Base-by-base conservation (phyloP, 2,113 vertebrate species). In the Lagopus muta region DNA sequence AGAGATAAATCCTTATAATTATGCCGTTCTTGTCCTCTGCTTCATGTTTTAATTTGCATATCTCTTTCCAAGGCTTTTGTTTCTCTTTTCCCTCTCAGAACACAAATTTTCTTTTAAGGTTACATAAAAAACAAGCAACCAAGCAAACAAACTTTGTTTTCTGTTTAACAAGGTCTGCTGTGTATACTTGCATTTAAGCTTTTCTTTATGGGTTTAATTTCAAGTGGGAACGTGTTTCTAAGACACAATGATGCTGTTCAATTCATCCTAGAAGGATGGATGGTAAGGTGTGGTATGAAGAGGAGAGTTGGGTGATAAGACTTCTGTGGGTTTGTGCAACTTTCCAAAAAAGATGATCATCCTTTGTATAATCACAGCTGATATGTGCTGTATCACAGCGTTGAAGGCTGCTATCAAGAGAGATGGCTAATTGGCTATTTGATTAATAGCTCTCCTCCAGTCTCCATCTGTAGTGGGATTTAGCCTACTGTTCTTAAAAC, bases 381-480 rank as follows among this genome's bases (percentile, higher is more conserved):
- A 18, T 82, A 65, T 57, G 40, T 57, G 52, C 43, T 69, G 40
- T 69, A 72, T 92, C 77, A 78, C 55, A 45, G 62, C 7, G 10
- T 43, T 90, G 83, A 90, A 95, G 38, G 45, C 73, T 88, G 67
- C 36, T 90, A 86, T 78, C 52, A 48, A 32, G 38, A 94, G 82
- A 95, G 61, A 93, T 87, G 66, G 66, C 8, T 96, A 93, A 86
- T 78, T 94, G 83, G 81, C 36, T 85, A 74, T 85, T 88, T 96
- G 93, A 94, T 96, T 93, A 95, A 96, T 94, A 92, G 67, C 42
- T 93, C 8, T 92, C 75, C 22, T 74, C 72, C 43, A 58, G 64
- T 55, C 61, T 95, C 95, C 94, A 87, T 92, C 92, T 92, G 91
- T 74, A 89, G 67, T 61, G 86, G 90, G 52, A 92, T 72, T 90